These are phyloP conservation scores for Nemurella pictetii DNA, from an alignment of 2,888 invertebrate genomes.

Conservation along the genomic window DNA sequence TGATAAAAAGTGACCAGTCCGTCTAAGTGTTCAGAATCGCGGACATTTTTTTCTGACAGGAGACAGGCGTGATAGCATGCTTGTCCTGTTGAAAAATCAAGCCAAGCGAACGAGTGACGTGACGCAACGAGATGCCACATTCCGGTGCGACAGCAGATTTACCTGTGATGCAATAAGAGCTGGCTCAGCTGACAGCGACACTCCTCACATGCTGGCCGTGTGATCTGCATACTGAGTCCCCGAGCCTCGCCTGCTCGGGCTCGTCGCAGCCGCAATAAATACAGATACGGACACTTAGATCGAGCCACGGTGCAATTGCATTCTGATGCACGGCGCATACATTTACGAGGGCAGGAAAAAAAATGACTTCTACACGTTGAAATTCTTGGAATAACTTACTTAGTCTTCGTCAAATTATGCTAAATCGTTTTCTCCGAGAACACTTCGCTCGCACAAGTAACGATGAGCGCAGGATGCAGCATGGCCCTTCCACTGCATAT, in stretches of 20 bases:
- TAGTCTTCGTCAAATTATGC: conserved; percentile 20
- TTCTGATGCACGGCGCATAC: not conserved
- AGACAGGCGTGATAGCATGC: no score
- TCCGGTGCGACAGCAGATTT: not conserved
- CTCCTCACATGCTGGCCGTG: not conserved
- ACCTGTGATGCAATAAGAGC: not conserved
- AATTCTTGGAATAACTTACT: conserved; percentile 28
- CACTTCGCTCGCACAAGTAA: not conserved
- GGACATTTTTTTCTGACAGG: no score
- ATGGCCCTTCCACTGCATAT: not conserved
- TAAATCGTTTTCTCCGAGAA: not conserved
- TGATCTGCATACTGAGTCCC: not conserved
- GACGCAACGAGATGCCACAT: no score
- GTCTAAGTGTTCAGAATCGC: no score
- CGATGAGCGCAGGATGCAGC: not conserved
- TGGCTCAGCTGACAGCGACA: not conserved
- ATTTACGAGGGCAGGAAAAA: not conserved
- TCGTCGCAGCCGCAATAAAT: not conserved
- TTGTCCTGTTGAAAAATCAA: no score
- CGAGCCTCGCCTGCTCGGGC: not conserved
- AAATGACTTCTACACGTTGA: not conserved
- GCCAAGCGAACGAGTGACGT: no score
- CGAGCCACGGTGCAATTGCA: not conserved
- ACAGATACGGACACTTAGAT: not conserved
- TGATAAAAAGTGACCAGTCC: no score